Conservation (phyloP, 2,888 invertebrate species). For the Andrena fulva region DNA sequence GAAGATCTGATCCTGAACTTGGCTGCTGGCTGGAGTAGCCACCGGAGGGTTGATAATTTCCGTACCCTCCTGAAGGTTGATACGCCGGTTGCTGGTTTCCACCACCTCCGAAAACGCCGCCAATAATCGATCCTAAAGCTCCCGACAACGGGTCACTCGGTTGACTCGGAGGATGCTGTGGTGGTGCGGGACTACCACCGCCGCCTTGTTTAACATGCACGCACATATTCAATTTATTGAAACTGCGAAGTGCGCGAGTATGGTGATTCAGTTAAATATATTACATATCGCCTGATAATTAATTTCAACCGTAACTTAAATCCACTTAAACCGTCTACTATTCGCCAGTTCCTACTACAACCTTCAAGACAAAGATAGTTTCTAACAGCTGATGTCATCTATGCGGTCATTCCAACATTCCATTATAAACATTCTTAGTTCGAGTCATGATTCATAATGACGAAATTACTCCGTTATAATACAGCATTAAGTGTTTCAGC, state of each 20-base stretch:
- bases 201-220: slow-evolving; percentile 40
- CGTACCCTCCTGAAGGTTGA: slow-evolving; percentile 78
- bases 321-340: slow-evolving; percentile 7
- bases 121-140: slow-evolving; percentile 78
- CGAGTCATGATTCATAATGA: slow-evolving; percentile 33
- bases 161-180: slow-evolving; percentile 53
- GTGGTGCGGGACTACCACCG: slow-evolving; percentile 54
- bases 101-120: slow-evolving; percentile 80
- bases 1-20: slow-evolving; percentile 74
- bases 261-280: not conserved
- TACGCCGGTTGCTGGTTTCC: slow-evolving; percentile 71
- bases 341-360: slow-evolving; percentile 31
- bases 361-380: slow-evolving; percentile 62
- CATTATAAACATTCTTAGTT: slow-evolving; percentile 5
- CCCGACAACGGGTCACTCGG: slow-evolving; percentile 77
- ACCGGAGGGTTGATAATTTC: slow-evolving; percentile 68
- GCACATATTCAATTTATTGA: slow-evolving; percentile 8
- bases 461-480: slow-evolving; percentile 1
- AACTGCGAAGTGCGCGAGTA: not conserved
- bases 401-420: slow-evolving; percentile 42
- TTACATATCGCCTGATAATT: too few relatives aligned
- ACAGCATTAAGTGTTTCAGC: too few relatives aligned
- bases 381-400: slow-evolving; percentile 64
- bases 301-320: not conserved
- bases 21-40: slow-evolving; percentile 68